Evolutionary conservation across 2,797 vertebrate species (phyloP).

Genomic region (Cichlasoma orientale): DNA sequence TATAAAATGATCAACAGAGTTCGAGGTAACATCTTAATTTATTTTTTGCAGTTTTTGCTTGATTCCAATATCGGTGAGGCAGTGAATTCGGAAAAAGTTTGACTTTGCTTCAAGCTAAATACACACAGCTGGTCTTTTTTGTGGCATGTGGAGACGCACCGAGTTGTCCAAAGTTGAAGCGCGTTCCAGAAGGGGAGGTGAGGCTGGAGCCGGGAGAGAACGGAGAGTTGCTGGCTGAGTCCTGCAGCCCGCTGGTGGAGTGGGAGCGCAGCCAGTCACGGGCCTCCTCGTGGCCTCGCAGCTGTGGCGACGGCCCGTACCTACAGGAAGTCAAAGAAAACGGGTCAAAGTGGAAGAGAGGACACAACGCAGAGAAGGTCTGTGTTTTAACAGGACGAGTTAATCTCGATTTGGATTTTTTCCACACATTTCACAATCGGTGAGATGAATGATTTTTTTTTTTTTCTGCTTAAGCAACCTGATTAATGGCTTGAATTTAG

Average conservation of each 20-base stretch:
- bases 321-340: constrained; percentile 69
- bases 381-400: background rate
- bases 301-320: constrained; percentile 91
- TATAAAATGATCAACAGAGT: background rate
- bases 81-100: too few species aligned
- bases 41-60: too few species aligned
- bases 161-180: constrained; percentile 95
- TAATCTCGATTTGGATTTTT: constrained; percentile 22
- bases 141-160: constrained; percentile 74
- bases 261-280: constrained; percentile 98
- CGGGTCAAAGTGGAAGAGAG: background rate
- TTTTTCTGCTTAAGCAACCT: constrained; percentile 20
- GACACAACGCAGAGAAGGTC: background rate
- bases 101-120: background rate
- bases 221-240: constrained; percentile 89
- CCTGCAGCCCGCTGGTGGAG: constrained; percentile 94
- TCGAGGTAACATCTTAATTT: background rate
- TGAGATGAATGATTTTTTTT: background rate
- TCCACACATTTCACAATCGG: background rate
- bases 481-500: constrained; percentile 44
- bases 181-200: constrained; percentile 93
- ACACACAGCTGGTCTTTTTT: background rate
- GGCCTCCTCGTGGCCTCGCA: constrained; percentile 90
- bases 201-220: constrained; percentile 95
- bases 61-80: too few species aligned